These are phyloP conservation scores for Dysdera silvatica DNA, from an alignment of 1,140 invertebrate species.

Conservation along the genomic window DNA sequence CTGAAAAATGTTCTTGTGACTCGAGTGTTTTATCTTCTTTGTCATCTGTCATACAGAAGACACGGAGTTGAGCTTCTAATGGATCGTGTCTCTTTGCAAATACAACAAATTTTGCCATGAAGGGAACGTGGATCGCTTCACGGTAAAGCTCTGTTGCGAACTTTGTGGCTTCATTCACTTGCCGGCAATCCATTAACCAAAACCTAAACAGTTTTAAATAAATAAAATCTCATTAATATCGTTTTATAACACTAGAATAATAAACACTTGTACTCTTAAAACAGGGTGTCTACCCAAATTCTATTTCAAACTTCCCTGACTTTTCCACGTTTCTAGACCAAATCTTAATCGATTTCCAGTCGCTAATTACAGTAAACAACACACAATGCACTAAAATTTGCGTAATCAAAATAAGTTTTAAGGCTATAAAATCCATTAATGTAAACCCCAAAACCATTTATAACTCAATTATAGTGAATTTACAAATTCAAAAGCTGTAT, in stretches of 20 bases:
- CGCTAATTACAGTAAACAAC: no score
- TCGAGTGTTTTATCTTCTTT: constrained; percentile 97
- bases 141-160: constrained; percentile 98
- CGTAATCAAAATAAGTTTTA: no score
- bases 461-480: no score
- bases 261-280: not conserved
- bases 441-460: no score
- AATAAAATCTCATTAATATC: not conserved
- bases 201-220: constrained; percentile 53
- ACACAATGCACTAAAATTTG: no score
- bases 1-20: constrained; percentile 91
- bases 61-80: constrained; percentile 85
- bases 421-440: no score
- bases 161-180: constrained; percentile 90
- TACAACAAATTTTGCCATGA: constrained; percentile 97
- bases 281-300: no score
- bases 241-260: not conserved
- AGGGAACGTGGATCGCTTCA: constrained; percentile 96
- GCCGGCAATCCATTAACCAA: constrained; percentile 99
- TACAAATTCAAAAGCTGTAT: no score
- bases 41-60: constrained; percentile 99
- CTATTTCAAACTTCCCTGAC: no score
- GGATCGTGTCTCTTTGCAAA: constrained; percentile 92
- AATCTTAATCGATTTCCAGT: no score
- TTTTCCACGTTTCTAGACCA: no score